A percentile compares a stretch with the other conserved stretches of the same genome.
Conservation (phyloP, 2,797 vertebrate genomes). For the Chaetodon trifasciatus region DNA sequence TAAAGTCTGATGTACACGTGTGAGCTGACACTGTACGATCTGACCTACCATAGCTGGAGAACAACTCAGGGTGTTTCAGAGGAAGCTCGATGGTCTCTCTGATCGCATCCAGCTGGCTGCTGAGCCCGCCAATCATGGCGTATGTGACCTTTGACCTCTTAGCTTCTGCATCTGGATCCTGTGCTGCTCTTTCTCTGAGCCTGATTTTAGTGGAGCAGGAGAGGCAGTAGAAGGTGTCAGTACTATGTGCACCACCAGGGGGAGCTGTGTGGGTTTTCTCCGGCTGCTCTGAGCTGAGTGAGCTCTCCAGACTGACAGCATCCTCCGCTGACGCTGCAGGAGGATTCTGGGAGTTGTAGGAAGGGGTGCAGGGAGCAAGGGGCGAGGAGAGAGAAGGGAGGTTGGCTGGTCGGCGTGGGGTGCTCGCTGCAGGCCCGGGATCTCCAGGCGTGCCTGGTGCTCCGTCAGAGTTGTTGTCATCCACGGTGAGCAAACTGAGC, state of each 20-base stretch:
- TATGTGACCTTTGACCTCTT: conserved; percentile 88
- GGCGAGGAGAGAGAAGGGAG: conserved; percentile 34
- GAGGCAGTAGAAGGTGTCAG: conserved; percentile 90
- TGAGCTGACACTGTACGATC: neutral
- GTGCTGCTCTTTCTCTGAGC: conserved; percentile 61
- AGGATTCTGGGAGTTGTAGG: conserved; percentile 58
- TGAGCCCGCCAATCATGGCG: conserved; percentile 94
- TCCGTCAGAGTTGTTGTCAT: conserved; percentile 27
- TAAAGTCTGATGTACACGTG: neutral
- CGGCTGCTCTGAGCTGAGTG: conserved; percentile 30
- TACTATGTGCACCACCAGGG: conserved; percentile 66
- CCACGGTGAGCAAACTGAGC: conserved; percentile 86
- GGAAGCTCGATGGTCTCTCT: conserved; percentile 95
- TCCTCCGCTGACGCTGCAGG: conserved; percentile 31
- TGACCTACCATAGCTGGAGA: conserved; percentile 89
- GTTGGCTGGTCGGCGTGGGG: conserved; percentile 70
- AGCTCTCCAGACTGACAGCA: conserved; percentile 27
- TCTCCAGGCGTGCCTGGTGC: conserved; percentile 28
- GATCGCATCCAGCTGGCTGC: conserved; percentile 89
- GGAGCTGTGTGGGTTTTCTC: conserved; percentile 49
- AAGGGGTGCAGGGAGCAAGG: conserved; percentile 59
- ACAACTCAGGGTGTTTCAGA: conserved; percentile 92
- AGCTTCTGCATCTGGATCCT: conserved; percentile 52
- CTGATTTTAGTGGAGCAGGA: conserved; percentile 86
- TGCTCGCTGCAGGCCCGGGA: conserved; percentile 75